A percentile compares a stretch with the other conserved stretches of the same genome.
These are phyloP conservation scores for Paraescarpia echinospica DNA, from an alignment of 1,140 invertebrate species.

Conservation along the genomic window DNA sequence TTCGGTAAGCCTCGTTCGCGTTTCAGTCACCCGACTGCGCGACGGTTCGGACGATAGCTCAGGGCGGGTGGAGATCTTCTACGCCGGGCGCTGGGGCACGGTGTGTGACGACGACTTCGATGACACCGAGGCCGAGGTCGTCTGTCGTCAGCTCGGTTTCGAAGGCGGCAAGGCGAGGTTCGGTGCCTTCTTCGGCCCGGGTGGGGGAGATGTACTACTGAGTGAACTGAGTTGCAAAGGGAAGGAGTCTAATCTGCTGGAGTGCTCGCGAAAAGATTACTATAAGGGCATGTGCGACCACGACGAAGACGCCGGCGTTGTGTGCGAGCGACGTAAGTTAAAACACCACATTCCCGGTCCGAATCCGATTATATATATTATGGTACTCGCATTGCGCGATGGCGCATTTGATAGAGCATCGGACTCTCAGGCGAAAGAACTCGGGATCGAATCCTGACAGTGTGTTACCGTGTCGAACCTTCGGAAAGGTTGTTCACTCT, in stretches of 20 bases:
- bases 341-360: too few relatives aligned
- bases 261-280: constrained; percentile 59
- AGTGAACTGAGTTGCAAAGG: constrained; percentile 75
- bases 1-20: background rate
- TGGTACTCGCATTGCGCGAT: too few relatives aligned
- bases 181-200: constrained; percentile 54
- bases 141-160: constrained; percentile 71
- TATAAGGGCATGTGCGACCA: constrained; percentile 69
- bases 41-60: constrained; percentile 62
- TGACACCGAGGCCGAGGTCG: constrained; percentile 68
- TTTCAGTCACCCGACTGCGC: constrained; percentile 52
- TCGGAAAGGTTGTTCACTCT: too few relatives aligned
- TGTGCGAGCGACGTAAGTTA: constrained; percentile 31
- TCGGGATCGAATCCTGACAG: too few relatives aligned
- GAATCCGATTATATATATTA: too few relatives aligned
- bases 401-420: too few relatives aligned
- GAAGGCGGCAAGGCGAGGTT: constrained; percentile 13
- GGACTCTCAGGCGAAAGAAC: too few relatives aligned
- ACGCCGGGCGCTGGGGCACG: constrained; percentile 70
- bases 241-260: constrained; percentile 68
- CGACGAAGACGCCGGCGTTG: constrained; percentile 64
- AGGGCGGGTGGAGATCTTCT: constrained; percentile 73
- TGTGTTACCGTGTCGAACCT: too few relatives aligned
- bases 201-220: constrained; percentile 62
- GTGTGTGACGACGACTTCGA: constrained; percentile 78